A percentile compares a stretch with the other conserved stretches of the same genome.
These are phyloP conservation scores for human (Homo sapiens) DNA, from an alignment of 2,113 vertebrate genomes.

Conservation along the genomic window GRCh38 chr13:90032001-90032500, in stretches of 20 bases:
- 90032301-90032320: too few relatives aligned
- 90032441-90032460: too few relatives aligned
- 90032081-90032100: background rate
- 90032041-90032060: background rate
- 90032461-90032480: too few relatives aligned
- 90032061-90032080: background rate
- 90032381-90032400: too few relatives aligned
- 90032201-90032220: background rate
- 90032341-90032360: background rate
- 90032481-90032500: too few relatives aligned
- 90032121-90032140: background rate
- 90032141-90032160: background rate
- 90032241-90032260: background rate
- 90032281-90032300: too few relatives aligned
- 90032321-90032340: too few relatives aligned
- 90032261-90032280: background rate
- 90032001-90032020: background rate
- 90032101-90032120: background rate
- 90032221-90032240: background rate
- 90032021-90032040: background rate
- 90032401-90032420: too few relatives aligned
- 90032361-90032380: too few relatives aligned
- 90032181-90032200: background rate
- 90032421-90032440: too few relatives aligned
- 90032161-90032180: background rate